These are phyloP conservation scores for Tubulanus polymorphus DNA, from an alignment of 2,888 invertebrate species.

Conservation along the genomic window DNA sequence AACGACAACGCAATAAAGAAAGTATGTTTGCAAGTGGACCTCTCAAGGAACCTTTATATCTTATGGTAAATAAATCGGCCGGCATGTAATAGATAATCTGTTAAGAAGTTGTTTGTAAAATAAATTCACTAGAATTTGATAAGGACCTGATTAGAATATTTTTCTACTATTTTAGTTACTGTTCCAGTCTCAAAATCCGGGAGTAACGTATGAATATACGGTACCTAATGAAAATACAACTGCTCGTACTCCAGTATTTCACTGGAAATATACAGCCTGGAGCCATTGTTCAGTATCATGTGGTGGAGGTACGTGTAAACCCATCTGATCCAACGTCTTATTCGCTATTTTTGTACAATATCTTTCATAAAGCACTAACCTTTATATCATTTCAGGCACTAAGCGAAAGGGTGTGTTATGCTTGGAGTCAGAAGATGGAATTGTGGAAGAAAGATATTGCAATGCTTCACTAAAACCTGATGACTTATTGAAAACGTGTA, in stretches of 20 bases:
- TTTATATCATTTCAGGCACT: conserved; percentile 37
- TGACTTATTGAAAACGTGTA: conserved; percentile 65
- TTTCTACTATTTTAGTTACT: conserved; percentile 60
- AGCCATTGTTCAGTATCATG: conserved; percentile 73
- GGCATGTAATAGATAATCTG: background rate
- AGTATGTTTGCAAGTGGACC: conserved; percentile 78
- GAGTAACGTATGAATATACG: conserved; percentile 81
- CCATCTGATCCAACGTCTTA: too few relatives aligned
- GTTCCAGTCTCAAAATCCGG: conserved; percentile 70
- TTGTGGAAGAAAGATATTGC: conserved; percentile 59
- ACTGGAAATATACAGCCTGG: conserved; percentile 79
- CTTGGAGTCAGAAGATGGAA: conserved; percentile 60
- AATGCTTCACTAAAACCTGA: conserved; percentile 42
- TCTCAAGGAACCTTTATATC: conserved; percentile 71
- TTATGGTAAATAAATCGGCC: conserved; percentile 64
- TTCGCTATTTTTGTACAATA: too few relatives aligned
- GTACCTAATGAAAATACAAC: conserved; percentile 63
- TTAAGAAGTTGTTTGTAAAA: background rate
- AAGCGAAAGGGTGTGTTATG: conserved; percentile 56
- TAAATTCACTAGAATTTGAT: too few relatives aligned
- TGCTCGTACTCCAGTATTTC: conserved; percentile 60
- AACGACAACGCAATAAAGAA: conserved; percentile 70
- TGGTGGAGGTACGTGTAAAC: conserved; percentile 64
- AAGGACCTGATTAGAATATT: too few relatives aligned
- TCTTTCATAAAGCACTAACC: too few relatives aligned